These are phyloP conservation scores for Thalpophila matura DNA, from an alignment of 2,888 invertebrate genomes.

Conservation along the genomic window DNA sequence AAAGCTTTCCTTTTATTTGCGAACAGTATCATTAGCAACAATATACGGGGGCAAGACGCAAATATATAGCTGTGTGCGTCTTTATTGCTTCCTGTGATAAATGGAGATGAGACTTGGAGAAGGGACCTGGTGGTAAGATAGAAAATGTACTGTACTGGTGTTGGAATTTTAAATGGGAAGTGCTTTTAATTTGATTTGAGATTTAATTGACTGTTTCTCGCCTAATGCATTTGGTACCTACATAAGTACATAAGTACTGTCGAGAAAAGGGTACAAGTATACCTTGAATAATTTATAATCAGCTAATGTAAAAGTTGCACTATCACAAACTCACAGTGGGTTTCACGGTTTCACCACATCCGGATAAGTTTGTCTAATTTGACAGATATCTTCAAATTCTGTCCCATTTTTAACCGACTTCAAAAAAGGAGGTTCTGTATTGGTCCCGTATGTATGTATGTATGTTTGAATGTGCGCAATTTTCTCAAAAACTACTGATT, in stretches of 20 bases:
- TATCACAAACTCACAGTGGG: background rate
- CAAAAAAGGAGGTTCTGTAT: no score
- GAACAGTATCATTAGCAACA: conserved; percentile 79
- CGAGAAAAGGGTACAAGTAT: conserved; percentile 12
- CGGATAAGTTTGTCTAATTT: no score
- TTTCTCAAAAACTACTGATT: no score
- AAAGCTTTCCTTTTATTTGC: conserved; percentile 77
- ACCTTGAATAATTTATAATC: conserved; percentile 22
- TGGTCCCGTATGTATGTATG: no score
- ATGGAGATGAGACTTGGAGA: conserved; percentile 72
- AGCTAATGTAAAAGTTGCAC: conserved; percentile 11
- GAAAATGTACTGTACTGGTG: conserved; percentile 24
- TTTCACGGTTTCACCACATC: no score
- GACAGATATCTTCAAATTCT: no score
- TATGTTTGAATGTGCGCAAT: no score
- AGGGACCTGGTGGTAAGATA: conserved; percentile 35
- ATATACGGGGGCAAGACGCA: conserved; percentile 73
- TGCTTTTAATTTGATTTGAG: conserved; percentile 33
- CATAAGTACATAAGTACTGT: no score
- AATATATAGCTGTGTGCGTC: conserved; percentile 76
- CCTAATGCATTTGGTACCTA: conserved; percentile 10
- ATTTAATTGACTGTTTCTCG: conserved; percentile 15
- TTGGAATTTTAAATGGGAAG: conserved; percentile 4
- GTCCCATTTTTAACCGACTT: no score
- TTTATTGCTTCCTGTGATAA: conserved; percentile 82